Conservation (phyloP, 2,797 vertebrate genomes). For the Eulemur coronatus region DNA sequence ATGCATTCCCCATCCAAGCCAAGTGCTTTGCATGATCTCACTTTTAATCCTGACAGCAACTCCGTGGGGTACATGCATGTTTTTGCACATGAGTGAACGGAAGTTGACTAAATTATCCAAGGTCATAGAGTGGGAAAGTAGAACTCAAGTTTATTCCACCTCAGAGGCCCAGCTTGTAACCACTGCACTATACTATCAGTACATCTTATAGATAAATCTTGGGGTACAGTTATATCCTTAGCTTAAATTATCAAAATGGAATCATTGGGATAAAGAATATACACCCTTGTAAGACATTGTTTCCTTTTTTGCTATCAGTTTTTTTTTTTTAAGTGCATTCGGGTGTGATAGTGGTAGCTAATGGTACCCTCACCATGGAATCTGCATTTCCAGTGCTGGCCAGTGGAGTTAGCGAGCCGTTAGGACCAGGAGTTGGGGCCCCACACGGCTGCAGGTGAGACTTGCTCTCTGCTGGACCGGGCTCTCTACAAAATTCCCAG, state of each 20-base stretch:
- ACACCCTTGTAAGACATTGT: neutral
- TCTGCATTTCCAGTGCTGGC: neutral
- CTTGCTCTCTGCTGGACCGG: fast-evolving
- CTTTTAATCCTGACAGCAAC: neutral
- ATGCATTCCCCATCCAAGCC: neutral
- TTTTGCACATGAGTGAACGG: neutral
- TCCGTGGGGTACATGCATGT: neutral
- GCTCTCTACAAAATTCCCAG: neutral
- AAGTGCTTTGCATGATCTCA: neutral
- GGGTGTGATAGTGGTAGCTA: neutral
- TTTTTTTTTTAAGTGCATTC: neutral
- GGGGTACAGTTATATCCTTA: neutral
- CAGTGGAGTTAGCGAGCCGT: neutral
- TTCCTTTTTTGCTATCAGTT: neutral
- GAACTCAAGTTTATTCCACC: neutral
- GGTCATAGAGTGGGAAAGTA: too few relatives aligned
- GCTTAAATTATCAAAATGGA: neutral
- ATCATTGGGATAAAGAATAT: neutral
- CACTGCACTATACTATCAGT: too few relatives aligned
- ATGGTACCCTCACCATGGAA: neutral
- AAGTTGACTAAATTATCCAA: neutral
- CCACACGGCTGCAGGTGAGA: neutral
- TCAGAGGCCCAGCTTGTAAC: neutral
- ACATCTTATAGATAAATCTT: neutral
- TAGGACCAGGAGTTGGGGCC: neutral